These are phyloP conservation scores for Tonatia bakeri DNA, from an alignment of 2,113 vertebrate species.

Conservation along the genomic window DNA sequence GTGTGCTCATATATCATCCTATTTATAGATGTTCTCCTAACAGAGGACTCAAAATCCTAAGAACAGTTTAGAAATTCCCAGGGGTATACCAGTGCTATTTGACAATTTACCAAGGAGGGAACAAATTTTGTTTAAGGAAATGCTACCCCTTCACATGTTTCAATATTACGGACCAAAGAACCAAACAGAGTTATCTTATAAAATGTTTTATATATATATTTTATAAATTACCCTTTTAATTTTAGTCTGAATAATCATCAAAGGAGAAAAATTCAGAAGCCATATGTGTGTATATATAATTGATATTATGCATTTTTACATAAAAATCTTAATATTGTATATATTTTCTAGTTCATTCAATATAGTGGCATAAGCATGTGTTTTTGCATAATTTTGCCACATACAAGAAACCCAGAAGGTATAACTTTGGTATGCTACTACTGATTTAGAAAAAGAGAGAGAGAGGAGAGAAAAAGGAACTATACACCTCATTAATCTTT, in stretches of 20 bases:
- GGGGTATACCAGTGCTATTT: not conserved
- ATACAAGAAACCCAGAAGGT: not conserved
- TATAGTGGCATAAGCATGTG: not conserved
- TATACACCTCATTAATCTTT: slow-evolving; percentile 28
- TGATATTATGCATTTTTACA: not conserved
- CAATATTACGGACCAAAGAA: not conserved
- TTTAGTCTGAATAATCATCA: slow-evolving; percentile 19
- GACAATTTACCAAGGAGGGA: slow-evolving; percentile 31
- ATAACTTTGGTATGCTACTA: slow-evolving; percentile 5
- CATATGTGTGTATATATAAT: not conserved
- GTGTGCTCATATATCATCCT: not conserved
- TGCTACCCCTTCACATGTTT: not conserved
- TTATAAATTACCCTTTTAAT: slow-evolving; percentile 3
- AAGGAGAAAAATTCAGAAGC: not conserved
- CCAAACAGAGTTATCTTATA: not conserved
- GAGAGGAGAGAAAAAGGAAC: not conserved
- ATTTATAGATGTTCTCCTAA: slow-evolving; percentile 57
- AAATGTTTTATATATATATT: slow-evolving; percentile 2
- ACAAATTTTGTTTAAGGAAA: slow-evolving; percentile 15
- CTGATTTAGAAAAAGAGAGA: not conserved
- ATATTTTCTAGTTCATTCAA: not conserved
- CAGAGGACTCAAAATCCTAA: slow-evolving; percentile 17
- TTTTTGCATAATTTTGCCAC: slow-evolving; percentile 46
- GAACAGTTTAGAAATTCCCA: slow-evolving; percentile 33
- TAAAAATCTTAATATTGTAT: not conserved